Conservation (phyloP, 1,140 invertebrate species). For the Oreohelix idahoensis region DNA sequence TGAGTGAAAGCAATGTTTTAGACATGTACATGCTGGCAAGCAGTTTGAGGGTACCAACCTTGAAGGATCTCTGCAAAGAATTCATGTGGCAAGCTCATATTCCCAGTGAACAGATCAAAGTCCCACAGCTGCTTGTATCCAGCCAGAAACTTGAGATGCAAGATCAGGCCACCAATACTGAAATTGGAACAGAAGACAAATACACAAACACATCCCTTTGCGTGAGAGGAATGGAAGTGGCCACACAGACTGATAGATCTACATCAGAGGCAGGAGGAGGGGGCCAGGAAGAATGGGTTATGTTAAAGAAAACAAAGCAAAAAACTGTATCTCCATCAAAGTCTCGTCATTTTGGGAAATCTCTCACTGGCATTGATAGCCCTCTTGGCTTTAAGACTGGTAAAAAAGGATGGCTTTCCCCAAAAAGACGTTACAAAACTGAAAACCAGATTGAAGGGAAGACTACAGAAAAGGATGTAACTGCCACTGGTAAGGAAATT, state of each 20-base stretch:
- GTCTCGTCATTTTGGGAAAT: not conserved
- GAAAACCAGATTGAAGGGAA: slow-evolving; percentile 14
- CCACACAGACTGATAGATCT: slow-evolving; percentile 35
- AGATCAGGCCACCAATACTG: slow-evolving; percentile 35
- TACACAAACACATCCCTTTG: not conserved
- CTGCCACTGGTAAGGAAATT: not conserved
- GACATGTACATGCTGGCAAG: slow-evolving; percentile 44
- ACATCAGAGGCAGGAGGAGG: slow-evolving; percentile 27
- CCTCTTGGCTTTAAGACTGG: not conserved
- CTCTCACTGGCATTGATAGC: not conserved
- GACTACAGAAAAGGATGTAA: not conserved
- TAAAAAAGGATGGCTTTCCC: slow-evolving; percentile 37
- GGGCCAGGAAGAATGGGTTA: slow-evolving; percentile 40
- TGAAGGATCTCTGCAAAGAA: slow-evolving; percentile 39
- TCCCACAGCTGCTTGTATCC: slow-evolving; percentile 40
- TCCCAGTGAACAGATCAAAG: slow-evolving; percentile 18
- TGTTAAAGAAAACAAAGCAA: slow-evolving; percentile 41
- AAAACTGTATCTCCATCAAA: slow-evolving; percentile 40
- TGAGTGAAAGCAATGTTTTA: slow-evolving; percentile 29
- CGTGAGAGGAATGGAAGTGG: slow-evolving; percentile 14
- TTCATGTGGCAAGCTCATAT: slow-evolving; percentile 33
- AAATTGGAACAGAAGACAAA: slow-evolving; percentile 24
- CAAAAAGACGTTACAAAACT: slow-evolving; percentile 32
- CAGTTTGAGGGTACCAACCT: slow-evolving; percentile 35
- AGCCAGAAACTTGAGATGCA: slow-evolving; percentile 32